Evolutionary conservation across 1,140 invertebrate genomes (phyloP), one percentile per base, ranked within the genome.

Genomic region (Drosophila repletoides): DNA sequence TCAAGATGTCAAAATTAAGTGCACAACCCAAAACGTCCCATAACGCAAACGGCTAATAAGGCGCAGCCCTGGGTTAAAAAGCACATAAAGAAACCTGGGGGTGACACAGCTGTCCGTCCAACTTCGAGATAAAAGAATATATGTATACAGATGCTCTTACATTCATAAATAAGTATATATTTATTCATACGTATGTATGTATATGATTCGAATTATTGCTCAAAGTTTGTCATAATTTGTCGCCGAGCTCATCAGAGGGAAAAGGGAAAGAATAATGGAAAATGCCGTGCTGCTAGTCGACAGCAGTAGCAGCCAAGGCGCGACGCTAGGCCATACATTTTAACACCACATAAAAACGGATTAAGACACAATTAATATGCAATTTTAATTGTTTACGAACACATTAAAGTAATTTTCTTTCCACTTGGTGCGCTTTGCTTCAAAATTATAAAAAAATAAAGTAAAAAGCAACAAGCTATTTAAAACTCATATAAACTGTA

Each of bases 171-270:
- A n/a, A n/a, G 31, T 12, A 21, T 15, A 19, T 41, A 45, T 59
- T 58, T 43, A 28, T 52, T 38, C 33, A 28, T 64, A 40, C 21
- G 17, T 72, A 51, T 12, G 12, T 24, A 12, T 24, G n/a, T 17
- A 45, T 12, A 21, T 22, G 38, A 48, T 41, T 55, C 15, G 45
- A 80, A 71, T 80, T 56, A 71, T 71, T 24, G 45, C 45, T 5
- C 64, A 53, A 66, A 58, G 55, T 79, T 75, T 59, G 71, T 80
- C 71, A 80, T 79, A 79, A 79, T 80, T 80, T 79, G 76, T 79
- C 71, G 66, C 5, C 40, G 24, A 51, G 17, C 17, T n/a, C 33
- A 51, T 22, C 43, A 48, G 26, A 24, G 4, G 9, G 40, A 6
- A 24, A 4, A 19, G 36, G 14, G n/a, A 21, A 48, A 26, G 33